Conservation (phyloP, 2,888 invertebrate genomes). For the Diogma glabrata region DNA sequence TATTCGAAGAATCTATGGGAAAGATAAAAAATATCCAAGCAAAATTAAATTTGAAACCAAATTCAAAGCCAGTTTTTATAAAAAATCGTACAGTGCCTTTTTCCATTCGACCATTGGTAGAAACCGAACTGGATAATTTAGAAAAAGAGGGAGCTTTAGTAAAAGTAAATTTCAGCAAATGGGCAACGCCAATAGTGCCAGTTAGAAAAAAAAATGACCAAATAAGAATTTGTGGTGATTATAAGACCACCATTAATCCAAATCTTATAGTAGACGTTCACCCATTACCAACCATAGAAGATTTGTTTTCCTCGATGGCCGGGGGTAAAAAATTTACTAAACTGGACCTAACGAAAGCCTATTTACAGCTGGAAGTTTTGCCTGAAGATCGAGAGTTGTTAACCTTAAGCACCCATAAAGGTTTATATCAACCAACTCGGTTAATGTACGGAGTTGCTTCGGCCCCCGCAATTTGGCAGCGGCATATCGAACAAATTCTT, state of each 20-base stretch:
- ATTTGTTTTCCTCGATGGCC: conserved; percentile 18
- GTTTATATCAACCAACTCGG: conserved; percentile 25
- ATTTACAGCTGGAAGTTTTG: conserved; percentile 27
- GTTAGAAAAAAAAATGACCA: no score
- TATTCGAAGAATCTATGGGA: no score
- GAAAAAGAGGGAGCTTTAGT: not conserved
- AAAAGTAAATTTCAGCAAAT: not conserved
- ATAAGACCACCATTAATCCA: conserved; percentile 23
- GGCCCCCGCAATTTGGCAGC: not conserved
- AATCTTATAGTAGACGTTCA: conserved; percentile 21
- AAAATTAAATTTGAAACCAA: no score
- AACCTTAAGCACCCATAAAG: conserved; percentile 26
- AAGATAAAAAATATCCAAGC: no score
- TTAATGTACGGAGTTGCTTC: conserved; percentile 28
- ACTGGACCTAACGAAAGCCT: conserved; percentile 27
- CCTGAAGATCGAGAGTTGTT: conserved; percentile 24
- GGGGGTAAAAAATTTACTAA: conserved; percentile 20
- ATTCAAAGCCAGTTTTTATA: no score
- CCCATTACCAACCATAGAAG: conserved; percentile 23
- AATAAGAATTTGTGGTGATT: conserved; percentile 15
- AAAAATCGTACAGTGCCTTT: not conserved
- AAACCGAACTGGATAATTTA: not conserved
- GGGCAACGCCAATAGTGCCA: not conserved
- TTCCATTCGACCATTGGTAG: conserved; percentile 10
- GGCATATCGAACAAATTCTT: not conserved